A percentile compares a stretch with the other conserved stretches of the same genome.
Conservation (phyloP, 2,113 vertebrate genomes). For the Platysternon megacephalum region DNA sequence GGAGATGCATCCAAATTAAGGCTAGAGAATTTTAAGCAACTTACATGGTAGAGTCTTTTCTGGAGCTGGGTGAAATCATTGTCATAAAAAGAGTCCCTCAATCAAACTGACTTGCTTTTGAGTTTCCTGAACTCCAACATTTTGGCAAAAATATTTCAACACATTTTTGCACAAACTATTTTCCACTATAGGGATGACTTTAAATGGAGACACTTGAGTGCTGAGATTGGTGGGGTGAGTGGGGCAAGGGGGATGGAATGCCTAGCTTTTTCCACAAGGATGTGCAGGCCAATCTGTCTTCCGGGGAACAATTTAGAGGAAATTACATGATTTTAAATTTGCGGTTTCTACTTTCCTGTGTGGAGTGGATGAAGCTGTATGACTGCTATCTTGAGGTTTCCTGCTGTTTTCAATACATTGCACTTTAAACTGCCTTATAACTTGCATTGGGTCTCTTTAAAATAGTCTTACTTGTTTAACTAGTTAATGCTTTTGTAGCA, state of each 20-base stretch:
- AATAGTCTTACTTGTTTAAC: slow-evolving; percentile 51
- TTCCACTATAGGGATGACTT: slow-evolving; percentile 28
- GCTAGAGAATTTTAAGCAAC: neutral
- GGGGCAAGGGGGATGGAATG: slow-evolving; percentile 9
- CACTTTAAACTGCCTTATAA: slow-evolving; percentile 57
- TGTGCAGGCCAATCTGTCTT: slow-evolving; percentile 55
- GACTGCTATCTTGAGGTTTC: slow-evolving; percentile 54
- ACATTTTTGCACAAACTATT: neutral
- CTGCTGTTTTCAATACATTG: slow-evolving; percentile 65
- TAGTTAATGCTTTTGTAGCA: slow-evolving; percentile 34
- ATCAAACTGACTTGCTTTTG: neutral
- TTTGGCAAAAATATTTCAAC: neutral
- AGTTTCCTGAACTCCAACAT: neutral
- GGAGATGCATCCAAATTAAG: neutral
- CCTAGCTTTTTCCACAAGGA: slow-evolving; percentile 47
- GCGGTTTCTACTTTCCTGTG: slow-evolving; percentile 52
- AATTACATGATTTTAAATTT: slow-evolving; percentile 63
- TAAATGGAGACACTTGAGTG: neutral
- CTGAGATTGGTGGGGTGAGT: slow-evolving; percentile 49
- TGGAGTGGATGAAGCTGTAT: slow-evolving; percentile 32
- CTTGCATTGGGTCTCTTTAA: slow-evolving; percentile 29
- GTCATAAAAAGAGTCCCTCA: neutral
- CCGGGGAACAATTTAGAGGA: slow-evolving; percentile 64
- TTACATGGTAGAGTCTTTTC: neutral
- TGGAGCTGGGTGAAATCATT: neutral